A percentile compares a stretch with the other conserved stretches of the same genome.
phyloP scores from a whole-genome alignment of 2,113 vertebrate genomes.

The Bambusicola thoracicus region DNA sequence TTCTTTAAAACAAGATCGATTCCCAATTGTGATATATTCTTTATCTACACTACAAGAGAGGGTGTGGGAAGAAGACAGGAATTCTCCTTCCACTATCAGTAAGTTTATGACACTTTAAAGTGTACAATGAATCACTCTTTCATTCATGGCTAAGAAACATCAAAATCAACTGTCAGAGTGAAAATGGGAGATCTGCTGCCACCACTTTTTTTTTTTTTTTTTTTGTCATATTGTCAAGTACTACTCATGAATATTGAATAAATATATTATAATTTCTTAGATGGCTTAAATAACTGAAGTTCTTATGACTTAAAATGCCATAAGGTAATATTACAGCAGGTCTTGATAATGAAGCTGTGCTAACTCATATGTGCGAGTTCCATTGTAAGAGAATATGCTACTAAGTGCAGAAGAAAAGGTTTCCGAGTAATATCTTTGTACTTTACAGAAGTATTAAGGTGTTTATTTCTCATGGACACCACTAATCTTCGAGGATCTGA shows the following conservation, averaged over 20 bases:
- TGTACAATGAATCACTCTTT: background rate
- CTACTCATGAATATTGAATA: background rate
- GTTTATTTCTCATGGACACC: background rate
- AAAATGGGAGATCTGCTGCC: background rate
- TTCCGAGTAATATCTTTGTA: constrained; percentile 1
- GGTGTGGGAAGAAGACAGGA: background rate
- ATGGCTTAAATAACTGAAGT: too few species aligned
- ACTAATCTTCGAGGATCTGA: background rate
- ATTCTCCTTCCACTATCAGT: background rate
- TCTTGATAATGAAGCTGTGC: background rate
- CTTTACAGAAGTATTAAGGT: background rate
- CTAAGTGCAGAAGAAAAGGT: constrained; percentile 8
- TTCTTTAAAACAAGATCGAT: background rate
- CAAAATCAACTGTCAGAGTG: background rate
- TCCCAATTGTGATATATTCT: background rate
- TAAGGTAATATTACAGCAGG: background rate
- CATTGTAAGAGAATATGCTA: constrained; percentile 2
- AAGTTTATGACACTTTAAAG: background rate
- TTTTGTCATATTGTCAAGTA: background rate
- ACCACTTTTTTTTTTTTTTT: background rate
- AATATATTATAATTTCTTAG: background rate
- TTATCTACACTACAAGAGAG: background rate
- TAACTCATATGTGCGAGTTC: background rate
- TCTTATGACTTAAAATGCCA: background rate
- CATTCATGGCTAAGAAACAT: background rate